Conservation (phyloP, 2,888 invertebrate species). For the Sinopyrophorus schimmeli region DNA sequence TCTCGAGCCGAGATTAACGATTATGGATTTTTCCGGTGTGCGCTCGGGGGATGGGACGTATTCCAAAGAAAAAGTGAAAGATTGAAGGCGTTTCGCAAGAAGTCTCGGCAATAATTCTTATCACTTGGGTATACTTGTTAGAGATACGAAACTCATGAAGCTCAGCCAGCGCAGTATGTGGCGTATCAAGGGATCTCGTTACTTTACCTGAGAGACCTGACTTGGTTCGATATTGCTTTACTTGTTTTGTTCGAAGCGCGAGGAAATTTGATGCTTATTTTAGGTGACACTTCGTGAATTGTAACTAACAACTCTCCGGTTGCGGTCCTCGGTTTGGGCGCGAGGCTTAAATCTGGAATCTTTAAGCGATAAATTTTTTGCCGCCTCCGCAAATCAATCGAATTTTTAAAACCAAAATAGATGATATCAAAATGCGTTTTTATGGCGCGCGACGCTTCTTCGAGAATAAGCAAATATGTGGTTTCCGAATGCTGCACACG, state of each 20-base stretch:
- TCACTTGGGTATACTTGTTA: constrained; percentile 26
- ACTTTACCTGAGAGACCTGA: constrained; percentile 31
- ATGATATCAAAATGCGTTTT: no score
- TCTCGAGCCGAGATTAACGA: no score
- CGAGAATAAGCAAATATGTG: no score
- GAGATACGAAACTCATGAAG: constrained; percentile 28
- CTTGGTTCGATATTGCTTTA: constrained; percentile 28
- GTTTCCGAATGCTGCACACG: no score
- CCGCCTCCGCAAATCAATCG: no score
- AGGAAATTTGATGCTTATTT: constrained; percentile 21
- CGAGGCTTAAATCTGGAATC: neutral
- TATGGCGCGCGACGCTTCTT: no score
- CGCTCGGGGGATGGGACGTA: no score
- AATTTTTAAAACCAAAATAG: no score
- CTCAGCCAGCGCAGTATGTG: constrained; percentile 24
- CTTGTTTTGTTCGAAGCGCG: constrained; percentile 23
- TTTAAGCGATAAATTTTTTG: neutral
- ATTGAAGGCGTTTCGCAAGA: no score
- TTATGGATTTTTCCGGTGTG: no score
- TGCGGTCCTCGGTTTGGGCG: neutral
- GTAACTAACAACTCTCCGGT: constrained; percentile 5
- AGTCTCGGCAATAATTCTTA: constrained; percentile 22
- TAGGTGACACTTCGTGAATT: constrained; percentile 9
- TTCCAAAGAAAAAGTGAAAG: no score
- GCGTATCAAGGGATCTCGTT: constrained; percentile 28